Base-by-base conservation (phyloP, 2,888 invertebrate species). In the Romanomermis culicivorax region DNA sequence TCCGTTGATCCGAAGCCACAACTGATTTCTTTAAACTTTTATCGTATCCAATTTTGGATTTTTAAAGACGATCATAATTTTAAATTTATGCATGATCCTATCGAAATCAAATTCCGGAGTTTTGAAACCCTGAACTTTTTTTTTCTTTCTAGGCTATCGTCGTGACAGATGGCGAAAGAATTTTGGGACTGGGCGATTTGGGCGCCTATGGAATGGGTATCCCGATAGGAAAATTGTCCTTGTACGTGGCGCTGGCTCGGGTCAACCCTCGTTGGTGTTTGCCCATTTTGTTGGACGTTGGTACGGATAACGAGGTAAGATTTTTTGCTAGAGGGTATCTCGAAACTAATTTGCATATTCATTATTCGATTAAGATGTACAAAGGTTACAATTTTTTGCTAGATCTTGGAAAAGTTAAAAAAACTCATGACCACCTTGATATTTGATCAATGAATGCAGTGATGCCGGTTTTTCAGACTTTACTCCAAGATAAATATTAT, bases 131-230 rank as follows among this genome's bases (percentile, higher is more conserved):
- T n/a, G n/a, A n/a, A n/a, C 7, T 36, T 17, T 11, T 29, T n/a
- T 58, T 24, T 42, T 84, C 1, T 81, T 86, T 64, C 54, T 53
- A 62, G 69, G 75, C 74, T 2, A 71, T 76, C 55, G 88, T 89
- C 11, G 93, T 95, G 45, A 97, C 97, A 0, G 97, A 97, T 70
- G 97, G 97, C 20, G 95, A 97, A 72, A 78, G 97, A 55, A 97
- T 99, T 69, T 76, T 99, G 55, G 97, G 97, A 2, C 76, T 97
- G 54, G 97, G 97, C 1, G 97, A 97, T 73, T 76, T 95, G 60
- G 97, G 97, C 4, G 88, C 86, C 2, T 59, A 56, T 42, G 97
- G 97, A 14, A 97, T 97, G 91, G 97, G 95, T 56, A 99, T 97
- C 65, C 95, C 97, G 1, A 82, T 93, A 45, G 97, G 97, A 59